Conservation (phyloP, 2,113 vertebrate species). For the Cynocephalus volans region DNA sequence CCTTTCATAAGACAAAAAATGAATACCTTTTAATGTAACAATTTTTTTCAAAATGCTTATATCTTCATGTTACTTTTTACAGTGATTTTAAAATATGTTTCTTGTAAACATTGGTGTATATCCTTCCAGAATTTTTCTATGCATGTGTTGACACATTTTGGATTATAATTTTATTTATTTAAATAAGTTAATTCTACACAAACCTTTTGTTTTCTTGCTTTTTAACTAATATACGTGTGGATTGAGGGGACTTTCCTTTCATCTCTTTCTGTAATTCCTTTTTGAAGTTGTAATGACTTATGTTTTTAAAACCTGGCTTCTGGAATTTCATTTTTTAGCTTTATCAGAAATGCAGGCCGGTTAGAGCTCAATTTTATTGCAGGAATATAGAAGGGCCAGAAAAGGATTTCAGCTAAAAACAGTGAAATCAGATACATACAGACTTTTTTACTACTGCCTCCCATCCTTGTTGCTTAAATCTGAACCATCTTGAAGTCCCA, state of each 20-base stretch:
- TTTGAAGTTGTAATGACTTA: not conserved
- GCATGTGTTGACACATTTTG: not conserved
- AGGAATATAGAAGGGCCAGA: not conserved
- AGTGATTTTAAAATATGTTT: slow-evolving; percentile 32
- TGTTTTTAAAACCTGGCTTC: not conserved
- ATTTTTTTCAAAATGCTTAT: slow-evolving; percentile 7
- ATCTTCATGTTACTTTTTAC: slow-evolving; percentile 48
- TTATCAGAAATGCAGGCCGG: not conserved
- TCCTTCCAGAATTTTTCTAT: slow-evolving; percentile 20
- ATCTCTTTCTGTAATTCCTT: slow-evolving; percentile 23
- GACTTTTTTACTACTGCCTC: not conserved
- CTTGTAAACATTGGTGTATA: not conserved
- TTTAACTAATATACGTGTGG: not conserved
- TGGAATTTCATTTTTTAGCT: not conserved
- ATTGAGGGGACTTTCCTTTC: not conserved
- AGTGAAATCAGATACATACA: not conserved
- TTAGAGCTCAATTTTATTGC: not conserved
- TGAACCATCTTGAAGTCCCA: not conserved
- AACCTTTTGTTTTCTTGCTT: not conserved
- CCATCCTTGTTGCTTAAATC: not conserved
- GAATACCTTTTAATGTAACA: slow-evolving; percentile 35
- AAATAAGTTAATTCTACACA: not conserved
- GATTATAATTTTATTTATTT: slow-evolving; percentile 45
- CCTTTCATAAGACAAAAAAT: not conserved
- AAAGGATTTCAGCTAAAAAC: not conserved